A percentile compares a stretch with the other conserved stretches of the same genome.
These are phyloP conservation scores for Hemitrygon akajei DNA, from an alignment of 2,797 vertebrate genomes.

Conservation along the genomic window DNA sequence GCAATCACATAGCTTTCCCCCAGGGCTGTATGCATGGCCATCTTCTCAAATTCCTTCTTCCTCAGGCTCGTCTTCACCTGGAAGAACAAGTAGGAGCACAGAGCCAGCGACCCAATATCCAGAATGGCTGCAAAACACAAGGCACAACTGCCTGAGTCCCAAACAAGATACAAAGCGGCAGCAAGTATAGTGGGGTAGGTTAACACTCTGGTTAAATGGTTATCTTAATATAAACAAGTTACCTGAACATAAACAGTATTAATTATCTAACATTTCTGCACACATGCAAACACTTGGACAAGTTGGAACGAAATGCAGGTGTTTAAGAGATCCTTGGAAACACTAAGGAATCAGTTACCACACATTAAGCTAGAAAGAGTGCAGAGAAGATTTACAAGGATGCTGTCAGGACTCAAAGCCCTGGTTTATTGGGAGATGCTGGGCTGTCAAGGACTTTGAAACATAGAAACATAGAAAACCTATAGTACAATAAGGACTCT, in stretches of 20 bases:
- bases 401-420: no score
- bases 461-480: no score
- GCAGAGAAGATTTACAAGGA: no score
- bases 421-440: no score
- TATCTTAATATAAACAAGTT: background rate
- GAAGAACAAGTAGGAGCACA: constrained; percentile 42
- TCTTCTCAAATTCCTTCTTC: constrained; percentile 29
- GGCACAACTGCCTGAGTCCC: background rate
- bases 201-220: background rate
- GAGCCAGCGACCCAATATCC: constrained; percentile 33
- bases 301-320: background rate
- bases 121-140: constrained; percentile 12
- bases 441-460: no score
- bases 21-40: background rate
- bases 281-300: background rate
- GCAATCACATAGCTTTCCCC: constrained; percentile 49
- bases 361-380: no score
- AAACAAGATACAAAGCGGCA: background rate
- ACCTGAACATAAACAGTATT: background rate
- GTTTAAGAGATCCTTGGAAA: background rate
- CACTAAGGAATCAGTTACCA: background rate
- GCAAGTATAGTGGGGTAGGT: background rate
- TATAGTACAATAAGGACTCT: no score
- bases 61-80: constrained; percentile 41
- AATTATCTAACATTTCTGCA: background rate